A percentile compares a stretch with the other conserved stretches of the same genome.
Evolutionary conservation across 2,113 vertebrate genomes (phyloP).

Genomic region (Egretta garzetta): DNA sequence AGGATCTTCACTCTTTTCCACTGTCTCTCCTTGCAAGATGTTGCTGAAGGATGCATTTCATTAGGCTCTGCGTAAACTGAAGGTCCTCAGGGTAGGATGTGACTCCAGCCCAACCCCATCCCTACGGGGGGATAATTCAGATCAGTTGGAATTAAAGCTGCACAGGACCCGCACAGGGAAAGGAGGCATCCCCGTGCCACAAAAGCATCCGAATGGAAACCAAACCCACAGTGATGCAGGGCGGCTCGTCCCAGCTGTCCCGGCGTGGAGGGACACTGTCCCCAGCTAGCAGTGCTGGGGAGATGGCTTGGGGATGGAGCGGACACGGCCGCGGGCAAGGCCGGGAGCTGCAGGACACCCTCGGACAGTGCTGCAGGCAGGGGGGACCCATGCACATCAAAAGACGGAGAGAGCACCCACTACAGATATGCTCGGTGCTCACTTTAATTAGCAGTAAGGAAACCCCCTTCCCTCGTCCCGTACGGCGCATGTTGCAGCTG

Average conservation of each 20-base stretch:
- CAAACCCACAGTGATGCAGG: rapidly evolving
- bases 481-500: not conserved
- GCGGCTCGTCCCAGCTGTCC: not conserved
- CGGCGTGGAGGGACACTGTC: rapidly evolving
- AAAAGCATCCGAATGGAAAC: not conserved
- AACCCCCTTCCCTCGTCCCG: not conserved
- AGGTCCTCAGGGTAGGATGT: not conserved
- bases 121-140: not conserved
- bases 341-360: not conserved
- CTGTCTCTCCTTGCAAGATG: too few species aligned
- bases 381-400: rapidly evolving
- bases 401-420: not conserved
- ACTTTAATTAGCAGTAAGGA: not conserved
- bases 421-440: not conserved
- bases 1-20: not conserved
- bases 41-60: not conserved
- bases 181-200: not conserved
- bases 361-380: rapidly evolving
- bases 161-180: not conserved
- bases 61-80: not conserved
- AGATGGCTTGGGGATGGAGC: not conserved
- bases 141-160: not conserved
- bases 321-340: not conserved
- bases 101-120: not conserved
- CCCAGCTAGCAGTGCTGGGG: not conserved